A percentile compares a stretch with the other conserved stretches of the same genome.
phyloP scores from a whole-genome alignment of 2,113 vertebrate species.

The Hyperoodon ampullatus region DNA sequence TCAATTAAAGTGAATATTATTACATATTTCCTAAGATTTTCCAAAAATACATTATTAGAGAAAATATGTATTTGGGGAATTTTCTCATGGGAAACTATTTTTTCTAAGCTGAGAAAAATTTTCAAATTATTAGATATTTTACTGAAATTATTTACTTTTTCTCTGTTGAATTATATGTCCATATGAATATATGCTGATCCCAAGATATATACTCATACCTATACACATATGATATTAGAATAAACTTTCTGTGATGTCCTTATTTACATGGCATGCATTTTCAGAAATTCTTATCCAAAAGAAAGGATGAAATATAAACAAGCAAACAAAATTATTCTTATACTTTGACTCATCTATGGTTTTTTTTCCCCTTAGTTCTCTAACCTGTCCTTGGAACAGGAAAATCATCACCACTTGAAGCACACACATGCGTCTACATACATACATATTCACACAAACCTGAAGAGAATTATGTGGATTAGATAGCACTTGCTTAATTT shows the following conservation, averaged over 20 bases:
- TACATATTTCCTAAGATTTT: not conserved
- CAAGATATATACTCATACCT: not conserved
- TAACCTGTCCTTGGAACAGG: not conserved
- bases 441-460: not conserved
- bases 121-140: constrained; percentile 3
- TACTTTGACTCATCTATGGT: not conserved
- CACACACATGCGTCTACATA: not conserved
- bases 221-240: not conserved
- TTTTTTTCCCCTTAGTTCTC: not conserved
- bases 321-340: not conserved
- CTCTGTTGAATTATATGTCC: not conserved
- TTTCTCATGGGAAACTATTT: not conserved
- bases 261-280: not conserved
- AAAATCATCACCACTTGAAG: not conserved
- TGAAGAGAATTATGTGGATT: not conserved
- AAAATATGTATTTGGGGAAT: not conserved
- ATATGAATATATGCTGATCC: not conserved
- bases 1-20: not conserved
- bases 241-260: not conserved
- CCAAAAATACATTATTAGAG: not conserved
- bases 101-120: not conserved
- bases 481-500: not conserved
- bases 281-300: not conserved
- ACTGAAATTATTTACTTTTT: not conserved
- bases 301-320: not conserved